A percentile compares a stretch with the other conserved stretches of the same genome.
Evolutionary conservation across 1,140 invertebrate genomes (phyloP).

Genomic region (Rhyzopertha dominica): DNA sequence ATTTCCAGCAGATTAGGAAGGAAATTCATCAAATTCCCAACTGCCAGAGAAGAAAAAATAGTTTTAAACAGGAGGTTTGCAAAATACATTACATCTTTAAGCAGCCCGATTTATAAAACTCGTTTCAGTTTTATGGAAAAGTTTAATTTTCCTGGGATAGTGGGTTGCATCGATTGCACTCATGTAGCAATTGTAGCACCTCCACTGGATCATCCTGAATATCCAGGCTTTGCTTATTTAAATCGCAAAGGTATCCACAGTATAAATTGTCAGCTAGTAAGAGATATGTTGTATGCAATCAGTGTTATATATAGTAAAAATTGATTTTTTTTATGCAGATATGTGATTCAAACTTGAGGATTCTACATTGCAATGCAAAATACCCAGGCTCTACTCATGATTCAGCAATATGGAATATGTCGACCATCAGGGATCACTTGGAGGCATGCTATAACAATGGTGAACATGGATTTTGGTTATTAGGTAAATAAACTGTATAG

Average conservation of each 20-base stretch:
- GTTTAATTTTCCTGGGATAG: constrained; percentile 6
- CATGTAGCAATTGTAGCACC: constrained; percentile 10
- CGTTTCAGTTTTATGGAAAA: too few relatives aligned
- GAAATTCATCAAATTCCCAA: constrained; percentile 1
- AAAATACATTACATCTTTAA: too few relatives aligned
- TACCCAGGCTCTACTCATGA: constrained; percentile 8
- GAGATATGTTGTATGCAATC: not conserved
- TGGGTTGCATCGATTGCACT: constrained; percentile 7
- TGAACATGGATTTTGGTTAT: constrained; percentile 17
- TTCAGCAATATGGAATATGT: constrained; percentile 1
- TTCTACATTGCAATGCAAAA: constrained; percentile 1
- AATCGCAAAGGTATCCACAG: constrained; percentile 11
- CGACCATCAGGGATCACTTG: not conserved
- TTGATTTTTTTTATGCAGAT: not conserved
- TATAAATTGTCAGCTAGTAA: constrained; percentile 4
- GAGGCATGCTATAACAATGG: not conserved
- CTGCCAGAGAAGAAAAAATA: not conserved
- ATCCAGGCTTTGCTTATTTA: constrained; percentile 1
- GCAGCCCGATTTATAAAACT: too few relatives aligned
- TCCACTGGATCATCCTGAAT: not conserved
- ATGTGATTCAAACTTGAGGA: constrained; percentile 2
- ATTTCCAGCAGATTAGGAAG: not conserved
- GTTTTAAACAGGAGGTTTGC: not conserved
- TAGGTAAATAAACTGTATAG: constrained; percentile 24
- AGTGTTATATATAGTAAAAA: not conserved